Evolutionary conservation across 2,888 invertebrate genomes (phyloP), one percentile per base, ranked within the genome.

Genomic region (Caenorhabditis plicata): DNA sequence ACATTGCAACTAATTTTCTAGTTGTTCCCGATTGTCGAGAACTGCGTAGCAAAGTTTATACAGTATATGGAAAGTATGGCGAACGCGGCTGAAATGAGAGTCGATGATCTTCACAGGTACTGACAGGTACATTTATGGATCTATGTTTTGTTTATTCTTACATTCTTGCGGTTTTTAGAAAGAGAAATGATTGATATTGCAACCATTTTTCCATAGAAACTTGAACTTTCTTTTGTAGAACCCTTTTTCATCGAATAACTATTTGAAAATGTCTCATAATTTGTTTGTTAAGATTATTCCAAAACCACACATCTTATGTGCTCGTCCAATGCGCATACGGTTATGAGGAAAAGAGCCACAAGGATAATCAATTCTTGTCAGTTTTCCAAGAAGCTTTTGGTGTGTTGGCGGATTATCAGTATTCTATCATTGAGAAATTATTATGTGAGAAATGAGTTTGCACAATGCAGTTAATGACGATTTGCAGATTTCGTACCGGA

Each of bases 271-370:
- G n/a, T n/a, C n/a, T n/a, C n/a, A n/a, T n/a, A n/a, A n/a, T n/a
- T n/a, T n/a, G n/a, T n/a, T n/a, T n/a, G n/a, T n/a, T n/a, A n/a
- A 71, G 71, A 45, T 31, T 69, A 8, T 71, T 71, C 33, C 71
- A 71, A 63, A 67, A 64, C 23, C 68, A 69, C 27, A 71, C 71
- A 0, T 68, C 69, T 5, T 63, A 66, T 23, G 68, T 71, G 3
- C 32, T 71, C 23, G 65, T 61, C 1, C 42, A 68, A 49, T 71
- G 71, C 39, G 69, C 65, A 9, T 71, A 69, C 41, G 71, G 71
- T 33, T 55, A 68, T 33, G 47, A 46, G 11, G 52, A 48, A 25
- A 54, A 52, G 4, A 51, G 52, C 23, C 61, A 62, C 38, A 22
- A 22, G 4, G 15, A 39, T 8, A 68, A 68, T 33, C 42, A 52